Base-by-base conservation (phyloP, 2,797 vertebrate species). In the Streptopelia turtur region DNA sequence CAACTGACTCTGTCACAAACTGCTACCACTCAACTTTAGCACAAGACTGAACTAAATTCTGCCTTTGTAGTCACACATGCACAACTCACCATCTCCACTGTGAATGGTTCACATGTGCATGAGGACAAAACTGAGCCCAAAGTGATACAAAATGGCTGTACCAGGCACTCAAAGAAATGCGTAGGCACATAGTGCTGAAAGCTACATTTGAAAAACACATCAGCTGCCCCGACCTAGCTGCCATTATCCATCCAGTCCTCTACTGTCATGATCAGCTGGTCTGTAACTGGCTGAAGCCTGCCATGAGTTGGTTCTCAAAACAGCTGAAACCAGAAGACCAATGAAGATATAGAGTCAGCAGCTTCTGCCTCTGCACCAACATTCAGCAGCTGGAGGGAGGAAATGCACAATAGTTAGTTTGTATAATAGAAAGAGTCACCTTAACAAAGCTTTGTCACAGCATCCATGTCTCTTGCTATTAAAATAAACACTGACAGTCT, bases 371-470 rank as follows among this genome's bases (percentile, higher is more conserved):
- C 52, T 75, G 77, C 68, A 41, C 50, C 80, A 60, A 23, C 39
- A 64, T 50, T 65, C 71, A 79, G 39, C 74, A 95, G 65, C 28
- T 68, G 45, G 60, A 91, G 41, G 0, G 0, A 88, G 68, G 61
- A 90, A 95, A 85, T 1, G 1, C 35, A 50, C 0, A 1, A 30
- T 78, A 90, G 53, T 90, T 69, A 79, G 59, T 82, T 4, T 1
- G 7, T 30, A 1, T 30, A 85, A 94, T 1, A 80, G 60, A 77
- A 89, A 78, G 86, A 69, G 63, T 68, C 65, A 76, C 75, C 56
- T 89, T 80, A 85, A 69, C 30, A 92, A 59, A 93, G 86, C 18
- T 52, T 52, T 79, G 83, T 72, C 75, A 69, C 57, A 81, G 82
- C 49, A 69, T 56, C 70, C 60, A 14, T 3, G 6, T 57, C 55